These are phyloP conservation scores for Ceyx margarethae DNA, from an alignment of 2,113 vertebrate genomes.

Conservation along the genomic window DNA sequence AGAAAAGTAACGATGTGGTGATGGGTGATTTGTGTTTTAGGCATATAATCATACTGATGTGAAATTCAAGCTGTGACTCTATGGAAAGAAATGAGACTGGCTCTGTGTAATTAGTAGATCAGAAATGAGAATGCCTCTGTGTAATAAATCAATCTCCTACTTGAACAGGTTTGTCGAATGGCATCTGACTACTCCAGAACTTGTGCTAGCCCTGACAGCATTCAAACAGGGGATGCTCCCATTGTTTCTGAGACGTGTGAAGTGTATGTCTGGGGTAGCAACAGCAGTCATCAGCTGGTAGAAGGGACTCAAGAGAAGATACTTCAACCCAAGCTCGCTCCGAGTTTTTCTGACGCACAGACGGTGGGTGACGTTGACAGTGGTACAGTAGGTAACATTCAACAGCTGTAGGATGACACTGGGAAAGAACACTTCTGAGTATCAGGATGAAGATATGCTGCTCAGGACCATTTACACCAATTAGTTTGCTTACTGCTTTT, in stretches of 20 bases:
- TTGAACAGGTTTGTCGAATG: constrained; percentile 86
- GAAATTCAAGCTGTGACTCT: background rate
- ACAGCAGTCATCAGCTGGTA: constrained; percentile 86
- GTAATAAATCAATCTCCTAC: background rate
- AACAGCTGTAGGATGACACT: background rate
- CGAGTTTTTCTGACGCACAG: constrained; percentile 86
- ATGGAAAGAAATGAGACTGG: background rate
- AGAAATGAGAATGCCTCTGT: background rate
- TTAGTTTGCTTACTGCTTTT: background rate
- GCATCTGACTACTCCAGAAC: constrained; percentile 91
- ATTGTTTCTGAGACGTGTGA: constrained; percentile 94
- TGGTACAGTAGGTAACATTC: background rate
- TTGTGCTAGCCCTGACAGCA: constrained; percentile 94
- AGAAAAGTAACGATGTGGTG: background rate
- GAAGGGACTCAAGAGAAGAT: constrained; percentile 89
- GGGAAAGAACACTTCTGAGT: background rate
- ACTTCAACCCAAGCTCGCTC: constrained; percentile 83
- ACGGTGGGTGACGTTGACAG: constrained; percentile 74
- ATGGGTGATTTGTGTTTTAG: background rate
- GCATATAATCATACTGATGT: background rate
- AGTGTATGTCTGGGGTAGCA: constrained; percentile 89
- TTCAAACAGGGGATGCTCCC: constrained; percentile 89
- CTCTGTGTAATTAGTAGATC: background rate
- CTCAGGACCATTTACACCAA: background rate
- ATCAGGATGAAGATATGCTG: background rate